phyloP scores from a whole-genome alignment of 2,797 vertebrate genomes.

The Prunella strophiata region DNA sequence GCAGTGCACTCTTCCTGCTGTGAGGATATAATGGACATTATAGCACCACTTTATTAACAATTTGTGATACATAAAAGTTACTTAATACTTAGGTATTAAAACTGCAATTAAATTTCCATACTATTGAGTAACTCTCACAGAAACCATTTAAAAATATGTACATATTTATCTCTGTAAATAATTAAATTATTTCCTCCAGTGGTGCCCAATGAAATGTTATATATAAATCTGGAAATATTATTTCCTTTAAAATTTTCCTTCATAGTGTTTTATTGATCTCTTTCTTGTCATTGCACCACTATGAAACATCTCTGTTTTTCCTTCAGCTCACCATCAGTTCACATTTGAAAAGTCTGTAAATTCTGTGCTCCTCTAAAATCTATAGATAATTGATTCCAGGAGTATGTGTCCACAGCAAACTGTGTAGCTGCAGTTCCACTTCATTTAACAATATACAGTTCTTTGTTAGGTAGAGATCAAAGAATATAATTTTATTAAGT shows the following conservation, averaged over 20 bases:
- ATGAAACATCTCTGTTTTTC: constrained; percentile 69
- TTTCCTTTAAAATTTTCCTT: constrained; percentile 63
- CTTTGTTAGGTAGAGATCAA: constrained; percentile 67
- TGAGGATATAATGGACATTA: neutral
- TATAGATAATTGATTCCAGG: constrained; percentile 73
- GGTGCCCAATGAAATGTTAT: constrained; percentile 36
- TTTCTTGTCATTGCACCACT: constrained; percentile 64
- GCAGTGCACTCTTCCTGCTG: neutral
- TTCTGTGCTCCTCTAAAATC: constrained; percentile 64
- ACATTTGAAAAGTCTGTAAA: constrained; percentile 70
- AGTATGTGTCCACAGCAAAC: constrained; percentile 59
- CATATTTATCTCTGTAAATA: constrained; percentile 41
- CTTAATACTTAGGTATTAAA: neutral
- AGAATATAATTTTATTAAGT: constrained; percentile 67
- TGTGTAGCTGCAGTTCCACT: constrained; percentile 58
- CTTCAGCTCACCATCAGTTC: constrained; percentile 55
- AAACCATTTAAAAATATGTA: constrained; percentile 11
- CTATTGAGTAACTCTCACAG: neutral
- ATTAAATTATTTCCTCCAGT: constrained; percentile 46
- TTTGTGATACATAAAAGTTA: neutral
- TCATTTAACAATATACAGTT: constrained; percentile 57
- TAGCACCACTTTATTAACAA: neutral
- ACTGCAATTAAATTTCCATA: neutral
- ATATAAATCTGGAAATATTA: constrained; percentile 61
- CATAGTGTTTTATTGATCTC: constrained; percentile 60